Base-by-base conservation (phyloP, 2,113 vertebrate genomes). In the Calidris pygmaea region DNA sequence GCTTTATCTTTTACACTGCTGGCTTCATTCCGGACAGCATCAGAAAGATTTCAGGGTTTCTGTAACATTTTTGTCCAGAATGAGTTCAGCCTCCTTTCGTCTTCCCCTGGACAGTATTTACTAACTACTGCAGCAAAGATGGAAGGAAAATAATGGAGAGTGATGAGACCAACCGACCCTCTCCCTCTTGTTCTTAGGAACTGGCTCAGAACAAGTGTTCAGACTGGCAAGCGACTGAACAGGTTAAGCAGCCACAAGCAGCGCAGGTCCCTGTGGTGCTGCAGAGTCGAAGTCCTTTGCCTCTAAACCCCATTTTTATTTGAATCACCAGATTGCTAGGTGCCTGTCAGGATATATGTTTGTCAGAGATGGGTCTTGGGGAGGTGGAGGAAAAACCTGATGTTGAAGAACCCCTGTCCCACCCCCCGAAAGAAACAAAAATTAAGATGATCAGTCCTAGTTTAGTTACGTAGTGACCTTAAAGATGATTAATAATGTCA, bases 361-460 rank as follows among this genome's bases (percentile, higher is more conserved):
- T 75, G 37, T 43, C 35, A 55, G 29, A 34, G 34, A 2, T 2
- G 8, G 22, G 17, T 34, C 52, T 35, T 52, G 39, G 47, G 65
- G 39, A 68, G 34, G 12, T 12, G 16, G 27, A 66, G 14, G 43
- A 4, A 85, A 43, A 76, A 32, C 14, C 5, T 43, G 3, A 4
- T 34, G 3, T 11, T 47, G 18, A 67, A 53, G 30, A 75, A 73
- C 65, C 29, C 53, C 35, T 39, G 27, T 89, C 55, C 34, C 58
- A 22, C 10, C 0, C 0, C 22, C 8, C 20, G 3, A 1, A 27
- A 75, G 27, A 68, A 59, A 39, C 6, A 1, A 37, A 73, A 87
- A 10, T 39, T 14, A 1, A 1, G 1, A 3, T 30, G 27, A 15
- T 30, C 3, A 2, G 15, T 24, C 39, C 43, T 59, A 3, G 20